A percentile compares a stretch with the other conserved stretches of the same genome.
These are phyloP conservation scores for Carettochelys insculpta DNA, from an alignment of 2,113 vertebrate species.

Conservation along the genomic window DNA sequence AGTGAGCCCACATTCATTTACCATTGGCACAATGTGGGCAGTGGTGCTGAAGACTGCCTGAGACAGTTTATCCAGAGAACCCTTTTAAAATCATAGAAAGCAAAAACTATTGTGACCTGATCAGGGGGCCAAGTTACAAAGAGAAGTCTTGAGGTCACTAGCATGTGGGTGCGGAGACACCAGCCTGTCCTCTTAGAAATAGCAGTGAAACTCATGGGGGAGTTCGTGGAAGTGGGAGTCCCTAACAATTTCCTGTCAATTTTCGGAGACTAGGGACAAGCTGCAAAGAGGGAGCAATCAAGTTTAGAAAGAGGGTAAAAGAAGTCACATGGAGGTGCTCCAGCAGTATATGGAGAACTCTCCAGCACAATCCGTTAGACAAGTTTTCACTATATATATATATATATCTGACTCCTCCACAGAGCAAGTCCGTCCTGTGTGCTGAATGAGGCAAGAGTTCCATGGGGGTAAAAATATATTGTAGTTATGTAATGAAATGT, in stretches of 20 bases:
- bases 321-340: too few species aligned
- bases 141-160: not conserved
- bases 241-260: not conserved
- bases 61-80: not conserved
- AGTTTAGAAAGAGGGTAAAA: too few species aligned
- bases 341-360: not conserved
- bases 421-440: not conserved
- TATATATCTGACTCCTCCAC: not conserved
- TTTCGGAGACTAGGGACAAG: too few species aligned
- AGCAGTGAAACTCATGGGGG: not conserved
- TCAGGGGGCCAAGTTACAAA: not conserved
- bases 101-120: not conserved
- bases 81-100: not conserved
- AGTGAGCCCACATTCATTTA: too few species aligned
- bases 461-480: not conserved
- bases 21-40: too few species aligned
- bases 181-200: not conserved
- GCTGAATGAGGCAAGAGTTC: not conserved
- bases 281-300: too few species aligned
- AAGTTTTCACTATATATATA: not conserved
- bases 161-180: not conserved
- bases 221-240: not conserved
- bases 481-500: not conserved
- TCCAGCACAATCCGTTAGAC: not conserved
- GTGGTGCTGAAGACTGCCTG: too few species aligned